phyloP scores from a whole-genome alignment of 2,888 invertebrate genomes.

The Epistrophella euchroma region DNA sequence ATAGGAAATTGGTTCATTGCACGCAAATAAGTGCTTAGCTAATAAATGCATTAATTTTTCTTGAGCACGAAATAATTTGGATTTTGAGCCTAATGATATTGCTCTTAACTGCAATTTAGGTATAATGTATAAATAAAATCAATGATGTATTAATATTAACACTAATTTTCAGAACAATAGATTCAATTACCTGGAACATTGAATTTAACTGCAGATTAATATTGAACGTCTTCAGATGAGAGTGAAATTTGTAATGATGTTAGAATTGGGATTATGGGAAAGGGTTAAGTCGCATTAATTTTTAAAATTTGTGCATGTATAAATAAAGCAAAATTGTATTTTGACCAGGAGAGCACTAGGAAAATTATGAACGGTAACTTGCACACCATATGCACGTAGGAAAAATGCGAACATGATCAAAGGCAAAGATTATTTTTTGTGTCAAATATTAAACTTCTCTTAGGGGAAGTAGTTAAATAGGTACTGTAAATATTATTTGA shows the following conservation, averaged over 20 bases:
- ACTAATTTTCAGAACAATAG: neutral
- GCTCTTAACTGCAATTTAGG: neutral
- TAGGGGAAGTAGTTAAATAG: no score
- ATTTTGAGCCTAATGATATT: conserved; percentile 7
- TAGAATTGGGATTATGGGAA: no score
- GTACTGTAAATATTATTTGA: no score
- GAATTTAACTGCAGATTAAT: conserved; percentile 3
- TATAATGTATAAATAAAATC: neutral
- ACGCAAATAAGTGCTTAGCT: neutral
- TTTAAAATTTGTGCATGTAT: no score
- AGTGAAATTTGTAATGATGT: neutral
- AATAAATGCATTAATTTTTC: conserved; percentile 6
- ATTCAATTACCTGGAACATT: conserved; percentile 10
- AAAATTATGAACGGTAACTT: no score
- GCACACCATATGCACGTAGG: no score
- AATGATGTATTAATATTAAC: conserved; percentile 6
- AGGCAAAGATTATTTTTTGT: no score
- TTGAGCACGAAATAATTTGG: neutral
- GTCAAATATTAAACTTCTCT: no score
- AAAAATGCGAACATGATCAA: no score
- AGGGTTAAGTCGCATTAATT: neutral
- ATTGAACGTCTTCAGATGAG: neutral
- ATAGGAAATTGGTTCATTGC: conserved; percentile 23
- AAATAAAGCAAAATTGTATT: no score
- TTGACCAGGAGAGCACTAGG: no score